phyloP scores from a whole-genome alignment of 2,113 vertebrate species.

The Microtus ochrogaster region DNA sequence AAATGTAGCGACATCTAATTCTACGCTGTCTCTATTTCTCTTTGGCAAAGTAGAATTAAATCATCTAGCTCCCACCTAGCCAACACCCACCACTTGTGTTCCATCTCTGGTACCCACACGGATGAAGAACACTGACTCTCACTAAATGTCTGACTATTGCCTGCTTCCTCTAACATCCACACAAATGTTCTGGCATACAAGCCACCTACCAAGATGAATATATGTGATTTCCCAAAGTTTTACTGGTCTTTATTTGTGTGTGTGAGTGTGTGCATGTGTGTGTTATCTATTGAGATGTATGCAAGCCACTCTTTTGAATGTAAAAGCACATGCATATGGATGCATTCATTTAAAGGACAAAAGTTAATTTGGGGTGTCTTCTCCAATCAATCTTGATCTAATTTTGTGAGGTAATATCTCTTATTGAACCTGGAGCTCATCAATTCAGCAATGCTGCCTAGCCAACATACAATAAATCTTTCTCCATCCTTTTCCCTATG shows the following conservation, averaged over 20 bases:
- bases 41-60: neutral
- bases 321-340: neutral
- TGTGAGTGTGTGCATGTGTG: neutral
- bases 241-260: neutral
- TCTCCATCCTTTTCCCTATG: neutral
- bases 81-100: neutral
- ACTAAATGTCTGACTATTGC: neutral
- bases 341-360: neutral
- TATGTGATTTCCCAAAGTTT: too few species aligned
- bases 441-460: neutral
- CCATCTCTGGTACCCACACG: neutral
- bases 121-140: neutral
- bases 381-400: neutral
- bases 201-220: neutral
- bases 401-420: neutral
- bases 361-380: too few species aligned
- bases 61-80: too few species aligned
- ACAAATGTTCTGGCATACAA: neutral
- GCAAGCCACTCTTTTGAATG: neutral
- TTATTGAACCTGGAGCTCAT: neutral
- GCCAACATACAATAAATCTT: neutral
- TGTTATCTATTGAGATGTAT: neutral
- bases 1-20: fast-evolving
- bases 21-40: fast-evolving
- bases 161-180: neutral